Conservation (phyloP, 2,113 vertebrate species). For the Octodon degus region DNA sequence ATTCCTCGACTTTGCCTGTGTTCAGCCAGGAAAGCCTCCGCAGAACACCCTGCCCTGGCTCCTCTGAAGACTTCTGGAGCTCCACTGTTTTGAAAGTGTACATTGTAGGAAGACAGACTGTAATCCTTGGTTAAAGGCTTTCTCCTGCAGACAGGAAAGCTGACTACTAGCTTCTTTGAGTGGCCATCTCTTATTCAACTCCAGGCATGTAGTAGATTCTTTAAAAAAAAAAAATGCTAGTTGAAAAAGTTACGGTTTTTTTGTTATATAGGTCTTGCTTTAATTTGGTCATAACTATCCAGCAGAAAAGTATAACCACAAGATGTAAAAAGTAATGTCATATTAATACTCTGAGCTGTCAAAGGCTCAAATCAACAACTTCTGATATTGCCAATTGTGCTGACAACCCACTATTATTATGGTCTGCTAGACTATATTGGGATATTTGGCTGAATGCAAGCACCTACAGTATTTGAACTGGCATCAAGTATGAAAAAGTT, state of each 20-base stretch:
- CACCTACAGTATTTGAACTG: too few species aligned
- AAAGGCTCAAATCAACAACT: too few species aligned
- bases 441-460: too few species aligned
- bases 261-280: too few species aligned
- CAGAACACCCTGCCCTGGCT: fast-evolving
- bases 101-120: neutral
- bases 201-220: neutral
- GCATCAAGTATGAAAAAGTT: too few species aligned
- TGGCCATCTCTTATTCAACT: neutral
- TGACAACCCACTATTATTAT: too few species aligned
- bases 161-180: neutral
- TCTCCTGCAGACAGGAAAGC: neutral
- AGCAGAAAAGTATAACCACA: too few species aligned
- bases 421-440: too few species aligned
- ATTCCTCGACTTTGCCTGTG: neutral
- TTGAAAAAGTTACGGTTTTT: neutral
- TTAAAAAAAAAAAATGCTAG: neutral
- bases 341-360: too few species aligned
- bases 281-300: too few species aligned
- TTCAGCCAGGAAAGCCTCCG: neutral
- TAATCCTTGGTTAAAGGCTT: neutral
- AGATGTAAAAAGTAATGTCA: too few species aligned
- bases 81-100: neutral
- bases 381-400: too few species aligned
- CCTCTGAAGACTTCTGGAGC: neutral